Base-by-base conservation (phyloP, 1,140 invertebrate genomes). In the Sycobia sp. region DNA sequence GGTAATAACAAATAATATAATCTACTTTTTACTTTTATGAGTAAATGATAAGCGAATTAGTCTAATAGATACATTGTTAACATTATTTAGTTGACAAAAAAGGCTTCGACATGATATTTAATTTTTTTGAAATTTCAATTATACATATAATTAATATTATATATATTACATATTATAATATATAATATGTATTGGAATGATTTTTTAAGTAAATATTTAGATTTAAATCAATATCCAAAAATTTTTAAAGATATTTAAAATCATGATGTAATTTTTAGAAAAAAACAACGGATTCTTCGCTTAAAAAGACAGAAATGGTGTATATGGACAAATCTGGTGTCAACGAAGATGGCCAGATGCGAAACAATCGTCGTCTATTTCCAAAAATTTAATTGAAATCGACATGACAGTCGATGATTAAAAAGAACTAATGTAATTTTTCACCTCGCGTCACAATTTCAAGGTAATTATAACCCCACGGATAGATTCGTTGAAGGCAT, bases 301-400 rank as follows among this genome's bases (percentile, higher is more conserved):
- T 54, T 29, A 55, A 55, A n/a, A 62, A 54, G 25, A 62, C 60
- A 2, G 60, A 62, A 39, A 55, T 62, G 51, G 61, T 82, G 16
- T 82, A 81, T 32, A 63, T 79, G 64, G 76, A 81, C 47, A 78
- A 71, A 56, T 22, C 41, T 7, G 51, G 59, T 32, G 14, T 14
- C 7, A 68, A 59, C 38, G 73, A 76, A 14, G 79, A 81, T 29
- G 20, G 53, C 5, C 70, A 81, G 51, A 57, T 71, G 0, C 73
- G 71, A 46, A 72, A 11, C 29, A 71, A 76, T 75, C 71, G 77
- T 4, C 72, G 66, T 22, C 59, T 80, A 13, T 77, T 76, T 56
- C 70, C 74, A 11, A 76, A 75, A 62, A 36, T 67, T n/a, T 69
- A 66, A 39, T 69, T 38, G 62, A 18, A 47, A 49, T 32, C 36